Base-by-base conservation (phyloP, 2,888 invertebrate species). In the Keiferia lycopersicella region DNA sequence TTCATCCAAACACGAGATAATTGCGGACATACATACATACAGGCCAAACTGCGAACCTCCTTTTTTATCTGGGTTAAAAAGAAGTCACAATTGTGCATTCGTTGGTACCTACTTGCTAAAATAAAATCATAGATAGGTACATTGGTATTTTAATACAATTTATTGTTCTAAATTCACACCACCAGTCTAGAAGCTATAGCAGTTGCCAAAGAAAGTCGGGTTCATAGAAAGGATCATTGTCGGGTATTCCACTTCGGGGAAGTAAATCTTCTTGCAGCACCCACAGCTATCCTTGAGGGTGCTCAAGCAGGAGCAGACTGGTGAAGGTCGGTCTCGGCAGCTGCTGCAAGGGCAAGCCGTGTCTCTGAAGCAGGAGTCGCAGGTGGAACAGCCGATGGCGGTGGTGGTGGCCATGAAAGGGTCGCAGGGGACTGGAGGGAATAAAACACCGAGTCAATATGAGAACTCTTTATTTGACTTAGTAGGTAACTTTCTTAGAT, bases 181-280 rank as follows among this genome's bases (percentile, higher is more conserved):
- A n/a, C 20, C 10, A 14, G 14, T 60, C 63, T 64, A 73, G 16
- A 50, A 20, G 56, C 16, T 68, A 16, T 62, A 72, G 65, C 79
- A 82, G 3, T 75, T 71, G 1, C 70, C 70, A 14, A 69, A 81
- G 51, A 66, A 84, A 63, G 74, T 83, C 0, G 85, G 84, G 2
- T 74, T 75, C 34, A 80, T 8, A 30, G 84, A 83, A 2, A 77
- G 48, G 0, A 74, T 68, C 0, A 77, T 69, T 2, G 72, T 60
- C 0, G 88, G 87, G 58, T 87, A 88, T 12, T 78, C 78, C 0
- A 87, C 87, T 65, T 86, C 86, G 0, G 88, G 87, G 68, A 81
- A 88, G 64, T 83, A 82, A 1, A 83, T 68, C 0, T 73, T 71
- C 0, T 75, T 57, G 65, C 65, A 8, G 69, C 70, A 53, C 6